A percentile compares a stretch with the other conserved stretches of the same genome.
Conservation (phyloP, 1,140 invertebrate species). For the Drosophila nebulosa region DNA sequence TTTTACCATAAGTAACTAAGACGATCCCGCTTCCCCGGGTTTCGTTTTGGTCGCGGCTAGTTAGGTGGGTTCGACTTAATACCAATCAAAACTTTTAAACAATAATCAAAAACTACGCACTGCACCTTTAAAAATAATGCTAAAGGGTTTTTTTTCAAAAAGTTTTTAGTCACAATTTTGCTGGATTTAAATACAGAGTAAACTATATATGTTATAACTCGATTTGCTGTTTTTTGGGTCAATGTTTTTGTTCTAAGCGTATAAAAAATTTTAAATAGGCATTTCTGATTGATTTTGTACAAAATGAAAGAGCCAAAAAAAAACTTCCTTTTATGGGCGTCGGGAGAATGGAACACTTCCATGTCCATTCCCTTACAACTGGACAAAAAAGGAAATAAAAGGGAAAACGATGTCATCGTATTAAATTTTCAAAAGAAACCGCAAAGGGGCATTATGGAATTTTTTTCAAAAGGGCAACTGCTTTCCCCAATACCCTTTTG, state of each 20-base stretch:
- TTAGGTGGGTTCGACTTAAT: background rate
- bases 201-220: conserved; percentile 6
- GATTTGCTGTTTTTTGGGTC: background rate
- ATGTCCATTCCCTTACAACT: background rate
- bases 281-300: background rate
- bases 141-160: conserved; percentile 19
- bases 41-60: conserved; percentile 20
- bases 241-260: conserved; percentile 18
- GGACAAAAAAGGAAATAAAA: background rate
- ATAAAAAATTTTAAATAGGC: conserved; percentile 15
- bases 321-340: background rate
- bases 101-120: conserved; percentile 30
- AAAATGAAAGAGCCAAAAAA: background rate
- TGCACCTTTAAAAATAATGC: conserved; percentile 19
- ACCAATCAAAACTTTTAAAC: background rate
- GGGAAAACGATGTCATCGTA: background rate
- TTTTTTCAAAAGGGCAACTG: background rate
- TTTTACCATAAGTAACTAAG: conserved; percentile 1
- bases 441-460: background rate
- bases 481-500: background rate
- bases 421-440: background rate
- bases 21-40: background rate
- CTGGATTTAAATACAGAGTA: conserved; percentile 2
- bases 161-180: background rate
- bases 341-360: too few relatives aligned